phyloP scores from a whole-genome alignment of 2,888 invertebrate species.

The Orthosia gracilis region DNA sequence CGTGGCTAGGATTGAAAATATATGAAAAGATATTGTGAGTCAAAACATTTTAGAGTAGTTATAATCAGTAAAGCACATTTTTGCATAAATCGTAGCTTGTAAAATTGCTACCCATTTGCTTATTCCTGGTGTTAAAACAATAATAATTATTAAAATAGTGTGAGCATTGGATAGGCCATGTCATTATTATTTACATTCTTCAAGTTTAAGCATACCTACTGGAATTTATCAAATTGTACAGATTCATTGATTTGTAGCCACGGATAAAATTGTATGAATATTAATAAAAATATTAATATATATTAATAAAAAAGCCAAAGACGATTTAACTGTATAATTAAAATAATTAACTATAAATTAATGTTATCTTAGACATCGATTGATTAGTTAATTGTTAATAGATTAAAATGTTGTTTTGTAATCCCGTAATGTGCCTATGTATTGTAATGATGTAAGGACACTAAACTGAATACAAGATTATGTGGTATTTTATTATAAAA shows the following conservation, averaged over 20 bases:
- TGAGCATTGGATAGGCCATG: background rate
- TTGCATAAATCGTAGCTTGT: constrained; percentile 7
- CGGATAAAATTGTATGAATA: constrained; percentile 8
- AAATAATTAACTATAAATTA: constrained; percentile 14
- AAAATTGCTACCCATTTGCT: background rate
- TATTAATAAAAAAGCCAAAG: constrained; percentile 29
- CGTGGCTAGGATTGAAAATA: background rate
- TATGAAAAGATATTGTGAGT: background rate
- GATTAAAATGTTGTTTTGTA: constrained; percentile 63
- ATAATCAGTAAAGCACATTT: background rate
- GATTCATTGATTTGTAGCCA: background rate
- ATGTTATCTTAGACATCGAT: constrained; percentile 26
- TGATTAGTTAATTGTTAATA: constrained; percentile 52
- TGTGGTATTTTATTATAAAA: background rate
- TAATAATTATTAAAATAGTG: background rate
- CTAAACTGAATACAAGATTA: constrained; percentile 46
- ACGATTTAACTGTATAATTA: constrained; percentile 41
- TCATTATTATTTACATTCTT: background rate
- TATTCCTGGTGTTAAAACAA: background rate
- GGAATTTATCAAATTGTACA: constrained; percentile 13
- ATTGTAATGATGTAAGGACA: constrained; percentile 52
- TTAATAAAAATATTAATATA: constrained; percentile 10
- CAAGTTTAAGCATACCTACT: background rate
- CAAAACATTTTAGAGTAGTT: background rate
- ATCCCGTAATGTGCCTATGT: constrained; percentile 73